These are phyloP conservation scores for Serripes groenlandicus DNA, from an alignment of 2,888 invertebrate genomes.

Conservation along the genomic window DNA sequence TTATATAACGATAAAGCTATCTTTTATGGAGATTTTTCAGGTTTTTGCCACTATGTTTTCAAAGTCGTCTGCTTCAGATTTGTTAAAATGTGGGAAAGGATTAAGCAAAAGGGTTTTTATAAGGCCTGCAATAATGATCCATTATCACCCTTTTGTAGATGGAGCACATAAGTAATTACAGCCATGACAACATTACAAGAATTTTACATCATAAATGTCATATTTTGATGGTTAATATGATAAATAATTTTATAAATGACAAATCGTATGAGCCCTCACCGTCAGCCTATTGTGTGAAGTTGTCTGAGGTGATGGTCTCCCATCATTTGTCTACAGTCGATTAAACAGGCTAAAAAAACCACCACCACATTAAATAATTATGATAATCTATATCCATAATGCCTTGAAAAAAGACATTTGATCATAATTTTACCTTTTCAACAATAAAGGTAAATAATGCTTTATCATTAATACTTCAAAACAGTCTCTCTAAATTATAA, in stretches of 20 bases:
- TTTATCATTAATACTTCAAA: no score
- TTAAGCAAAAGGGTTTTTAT: no score
- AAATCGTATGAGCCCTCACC: neutral
- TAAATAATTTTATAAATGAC: conserved; percentile 41
- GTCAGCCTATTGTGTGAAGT: neutral
- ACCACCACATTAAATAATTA: conserved; percentile 17
- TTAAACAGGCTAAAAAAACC: conserved; percentile 1
- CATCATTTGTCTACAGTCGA: neutral
- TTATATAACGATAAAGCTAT: no score
- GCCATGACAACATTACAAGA: conserved; percentile 25
- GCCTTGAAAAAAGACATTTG: neutral
- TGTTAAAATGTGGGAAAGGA: no score
- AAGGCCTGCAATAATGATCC: no score
- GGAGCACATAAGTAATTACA: conserved; percentile 13
- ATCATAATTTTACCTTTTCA: neutral
- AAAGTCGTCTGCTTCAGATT: no score
- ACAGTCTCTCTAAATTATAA: no score
- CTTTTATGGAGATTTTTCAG: no score
- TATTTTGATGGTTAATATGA: conserved; percentile 54
- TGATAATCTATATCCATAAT: conserved; percentile 8
- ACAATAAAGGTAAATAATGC: no score
- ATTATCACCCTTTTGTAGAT: conserved; percentile 14
- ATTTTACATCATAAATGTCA: conserved; percentile 38
- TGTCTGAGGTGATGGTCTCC: neutral
- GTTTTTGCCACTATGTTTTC: no score